A percentile compares a stretch with the other conserved stretches of the same genome.
These are phyloP conservation scores for Rhyacophila evoluta DNA, from an alignment of 2,888 invertebrate genomes.

Conservation along the genomic window DNA sequence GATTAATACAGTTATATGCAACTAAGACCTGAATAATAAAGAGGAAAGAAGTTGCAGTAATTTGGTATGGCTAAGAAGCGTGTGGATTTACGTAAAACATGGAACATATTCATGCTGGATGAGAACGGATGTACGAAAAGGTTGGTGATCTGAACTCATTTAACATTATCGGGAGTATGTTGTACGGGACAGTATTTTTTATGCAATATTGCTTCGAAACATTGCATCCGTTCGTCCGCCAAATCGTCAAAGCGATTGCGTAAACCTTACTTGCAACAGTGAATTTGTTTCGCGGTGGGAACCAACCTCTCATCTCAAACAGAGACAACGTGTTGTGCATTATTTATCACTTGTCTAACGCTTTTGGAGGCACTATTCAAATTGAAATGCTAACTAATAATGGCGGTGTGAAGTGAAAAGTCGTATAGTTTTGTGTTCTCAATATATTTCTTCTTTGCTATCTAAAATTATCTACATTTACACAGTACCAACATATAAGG, in stretches of 20 bases:
- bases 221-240: not conserved
- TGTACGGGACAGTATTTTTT: too few relatives aligned
- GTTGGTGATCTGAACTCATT: too few relatives aligned
- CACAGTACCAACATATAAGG: too few relatives aligned
- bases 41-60: too few relatives aligned
- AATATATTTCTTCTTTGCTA: not conserved
- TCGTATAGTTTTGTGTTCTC: not conserved
- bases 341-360: not conserved
- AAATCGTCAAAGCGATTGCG: not conserved
- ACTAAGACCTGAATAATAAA: too few relatives aligned
- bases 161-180: too few relatives aligned
- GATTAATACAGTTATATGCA: too few relatives aligned
- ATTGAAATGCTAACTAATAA: not conserved
- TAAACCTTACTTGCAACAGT: not conserved
- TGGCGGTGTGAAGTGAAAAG: not conserved
- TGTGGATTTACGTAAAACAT: too few relatives aligned
- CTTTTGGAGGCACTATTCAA: not conserved
- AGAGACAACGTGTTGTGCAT: not conserved
- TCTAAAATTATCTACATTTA: too few relatives aligned
- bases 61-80: too few relatives aligned
- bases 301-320: not conserved
- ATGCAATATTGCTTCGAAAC: not conserved
- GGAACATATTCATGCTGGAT: too few relatives aligned
- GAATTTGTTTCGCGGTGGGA: conserved; percentile 9
- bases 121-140: too few relatives aligned